Base-by-base conservation (phyloP, 1,140 invertebrate species). In the Teleogryllus occipitalis region DNA sequence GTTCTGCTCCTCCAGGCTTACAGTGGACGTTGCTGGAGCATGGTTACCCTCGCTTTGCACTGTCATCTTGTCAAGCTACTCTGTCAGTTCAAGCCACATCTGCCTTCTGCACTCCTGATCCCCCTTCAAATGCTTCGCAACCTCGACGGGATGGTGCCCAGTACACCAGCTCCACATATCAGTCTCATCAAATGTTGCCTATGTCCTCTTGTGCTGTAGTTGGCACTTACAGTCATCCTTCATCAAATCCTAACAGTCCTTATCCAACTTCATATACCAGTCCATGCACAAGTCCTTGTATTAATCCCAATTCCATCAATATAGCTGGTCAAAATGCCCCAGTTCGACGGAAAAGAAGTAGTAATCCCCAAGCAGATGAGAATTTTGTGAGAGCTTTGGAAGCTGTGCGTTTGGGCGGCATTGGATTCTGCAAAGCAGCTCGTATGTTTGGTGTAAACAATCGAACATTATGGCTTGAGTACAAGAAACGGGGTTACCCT, bases 401-500 rank as follows among this genome's bases (percentile, higher is more conserved):
- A 83, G 93, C 93, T 2, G 93, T 95, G 0, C 88, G 93, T 21
- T 91, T 91, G 80, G 93, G 93, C n/a, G 92, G 93, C 22, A 94
- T 95, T 80, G 94, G 94, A 3, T 95, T 95, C 85, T 95, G 93
- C 85, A 94, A 94, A 82, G 93, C 93, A 8, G 94, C 93, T 0
- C 88, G 92, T 72, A 90, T 94, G 85, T 95, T 92, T 84, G 93
- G 93, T 18, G 93, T 95, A 3, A 95, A 95, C 85, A 95, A 94
- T 85, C 88, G 93, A 54, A 95, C 94, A 0, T 85, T 95, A 1
- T 95, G 94, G 94, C 87, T 95, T 18, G 93, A 95, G 83, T 95
- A 94, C 83, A 94, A 94, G 82, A 94, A 93, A 84, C 88, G 92
- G 21, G 94, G 94, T 0, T 95, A 95, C 84, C 92, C 93, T 3